Percentiles rank a stretch among this genome's conserved stretches.
These are phyloP conservation scores for Vidua macroura DNA, from an alignment of 2,113 vertebrate species.

Conservation along the genomic window DNA sequence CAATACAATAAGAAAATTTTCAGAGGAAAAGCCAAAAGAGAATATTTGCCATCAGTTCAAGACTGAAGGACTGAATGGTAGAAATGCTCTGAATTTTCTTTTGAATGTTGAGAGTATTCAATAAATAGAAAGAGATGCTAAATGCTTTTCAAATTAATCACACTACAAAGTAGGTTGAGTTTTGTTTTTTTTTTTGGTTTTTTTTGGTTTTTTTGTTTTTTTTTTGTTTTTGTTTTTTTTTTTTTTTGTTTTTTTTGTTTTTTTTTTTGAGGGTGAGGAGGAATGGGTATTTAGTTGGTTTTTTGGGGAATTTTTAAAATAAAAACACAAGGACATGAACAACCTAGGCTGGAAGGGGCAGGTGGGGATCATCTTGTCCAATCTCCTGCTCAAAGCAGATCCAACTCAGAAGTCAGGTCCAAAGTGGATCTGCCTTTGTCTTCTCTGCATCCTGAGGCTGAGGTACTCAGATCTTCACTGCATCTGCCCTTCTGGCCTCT, in stretches of 20 bases:
- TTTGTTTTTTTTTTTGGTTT: background rate
- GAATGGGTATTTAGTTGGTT: background rate
- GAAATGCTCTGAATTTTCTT: background rate
- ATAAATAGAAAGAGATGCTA: background rate
- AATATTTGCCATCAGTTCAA: background rate
- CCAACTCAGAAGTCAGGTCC: background rate
- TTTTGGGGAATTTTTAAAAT: background rate
- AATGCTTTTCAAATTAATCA: background rate
- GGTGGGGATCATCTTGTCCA: background rate
- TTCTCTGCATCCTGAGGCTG: background rate
- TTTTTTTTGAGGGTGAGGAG: background rate
- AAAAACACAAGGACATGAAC: background rate
- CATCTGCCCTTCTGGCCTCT: background rate
- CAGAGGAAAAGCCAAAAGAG: background rate
- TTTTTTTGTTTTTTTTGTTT: rapidly evolving
- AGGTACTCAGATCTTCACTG: background rate
- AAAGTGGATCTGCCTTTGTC: background rate
- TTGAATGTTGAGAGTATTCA: background rate
- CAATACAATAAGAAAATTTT: background rate
- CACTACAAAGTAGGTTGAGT: background rate
- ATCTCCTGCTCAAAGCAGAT: background rate
- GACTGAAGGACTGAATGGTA: background rate
- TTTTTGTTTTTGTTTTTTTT: background rate
- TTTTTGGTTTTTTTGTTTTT: rapidly evolving
- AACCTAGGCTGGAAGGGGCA: background rate